Evolutionary conservation across 2,888 invertebrate species (phyloP), one percentile per base, ranked within the genome.

Genomic region (Epistrophella euchroma): DNA sequence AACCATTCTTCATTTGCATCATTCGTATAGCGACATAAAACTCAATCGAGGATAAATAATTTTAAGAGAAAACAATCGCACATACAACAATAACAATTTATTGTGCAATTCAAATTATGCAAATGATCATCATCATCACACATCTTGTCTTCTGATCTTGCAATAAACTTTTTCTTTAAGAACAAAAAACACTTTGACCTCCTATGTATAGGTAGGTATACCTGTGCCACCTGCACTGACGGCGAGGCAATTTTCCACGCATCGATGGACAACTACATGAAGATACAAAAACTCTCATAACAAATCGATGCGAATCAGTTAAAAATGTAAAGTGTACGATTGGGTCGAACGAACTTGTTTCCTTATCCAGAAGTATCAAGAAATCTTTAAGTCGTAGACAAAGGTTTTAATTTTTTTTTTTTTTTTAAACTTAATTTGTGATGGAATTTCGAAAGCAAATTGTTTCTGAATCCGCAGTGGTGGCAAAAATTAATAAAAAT

Each of bases 291-390:
- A 37, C 13, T 25, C 37, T 22, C 35, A 19, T 35, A 70, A 45
- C 35, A 77, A 73, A 82, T 78, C 82, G 74, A 86, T 86, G 82
- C 17, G 66, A 78, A 78, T 85, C 74, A 66, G 60, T 47, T 9
- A n/a, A 60, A 37, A 37, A 9, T 11, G 1, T 60, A 22, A 60
- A 40, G 60, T 40, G 22, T 37, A 22, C 60, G 37, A 40, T 19
- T 60, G 9, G 37, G 60, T 60, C 60, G 60, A 60, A 60, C 1
- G 37, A 10, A 60, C 22, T 40, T 60, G 60, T 58, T 58, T 35
- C 0, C 3, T 58, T 35, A 25, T 15, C 3, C 15, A 50, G 7
- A 25, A 25, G 7, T 10, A 1, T 45, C 9, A 17, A 17, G 17
- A 17, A 17, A 3, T 7, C 4, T 15, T 5, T 15, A 43, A 40